Conservation (phyloP, 2,888 invertebrate species). For the Tortrix viridana region DNA sequence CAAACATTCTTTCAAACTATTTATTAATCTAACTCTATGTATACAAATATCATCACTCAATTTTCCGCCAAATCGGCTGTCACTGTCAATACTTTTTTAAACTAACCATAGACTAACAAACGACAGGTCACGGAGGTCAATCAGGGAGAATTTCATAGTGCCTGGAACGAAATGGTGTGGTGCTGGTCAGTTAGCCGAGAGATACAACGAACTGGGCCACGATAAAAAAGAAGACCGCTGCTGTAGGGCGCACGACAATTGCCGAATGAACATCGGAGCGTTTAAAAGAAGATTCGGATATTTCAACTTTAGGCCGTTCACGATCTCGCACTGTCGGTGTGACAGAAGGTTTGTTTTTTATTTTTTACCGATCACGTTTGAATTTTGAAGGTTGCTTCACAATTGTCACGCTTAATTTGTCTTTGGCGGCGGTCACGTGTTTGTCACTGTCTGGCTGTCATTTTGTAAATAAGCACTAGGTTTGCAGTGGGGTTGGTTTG, state of each 20-base stretch:
- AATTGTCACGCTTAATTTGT: conserved; percentile 29
- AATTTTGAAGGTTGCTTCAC: conserved; percentile 19
- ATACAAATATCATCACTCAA: neutral
- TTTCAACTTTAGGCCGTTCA: conserved; percentile 89
- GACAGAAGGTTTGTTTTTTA: conserved; percentile 87
- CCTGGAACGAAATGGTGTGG: conserved; percentile 92
- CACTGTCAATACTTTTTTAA: conserved; percentile 28
- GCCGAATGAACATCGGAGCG: conserved; percentile 85
- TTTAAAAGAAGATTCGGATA: conserved; percentile 85
- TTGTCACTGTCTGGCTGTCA: neutral
- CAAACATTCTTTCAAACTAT: no score
- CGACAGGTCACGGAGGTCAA: conserved; percentile 73
- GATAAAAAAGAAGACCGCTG: conserved; percentile 86
- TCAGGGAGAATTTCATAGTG: conserved; percentile 83
- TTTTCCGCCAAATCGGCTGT: conserved; percentile 28
- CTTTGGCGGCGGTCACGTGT: conserved; percentile 4
- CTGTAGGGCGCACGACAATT: conserved; percentile 90
- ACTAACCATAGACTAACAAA: conserved; percentile 42
- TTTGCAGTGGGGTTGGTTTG: conserved; percentile 21
- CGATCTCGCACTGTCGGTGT: conserved; percentile 90
- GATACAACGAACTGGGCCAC: conserved; percentile 85
- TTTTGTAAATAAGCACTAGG: conserved; percentile 16
- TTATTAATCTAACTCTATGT: neutral
- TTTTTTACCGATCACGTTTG: conserved; percentile 42
- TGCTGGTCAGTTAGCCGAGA: conserved; percentile 81